Base-by-base conservation (phyloP, 2,888 invertebrate species). In the Drosophila ustulata region DNA sequence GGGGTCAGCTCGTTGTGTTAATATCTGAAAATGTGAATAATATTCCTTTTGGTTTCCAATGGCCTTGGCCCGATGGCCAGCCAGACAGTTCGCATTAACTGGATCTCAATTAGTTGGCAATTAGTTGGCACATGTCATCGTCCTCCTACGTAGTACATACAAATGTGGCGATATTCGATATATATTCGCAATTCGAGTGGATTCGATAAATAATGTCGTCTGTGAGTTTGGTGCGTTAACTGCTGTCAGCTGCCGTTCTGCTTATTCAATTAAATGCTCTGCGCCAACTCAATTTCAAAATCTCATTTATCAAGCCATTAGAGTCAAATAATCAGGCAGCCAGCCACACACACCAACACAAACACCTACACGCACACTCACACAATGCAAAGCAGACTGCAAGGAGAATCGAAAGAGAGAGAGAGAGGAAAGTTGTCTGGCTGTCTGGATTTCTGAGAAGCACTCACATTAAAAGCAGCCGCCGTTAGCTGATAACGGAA, bases 291-390 rank as follows among this genome's bases (percentile, higher is more conserved):
- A 78, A 88, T 85, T 86, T 78, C 71, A 76, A 81, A 90, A 90
- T 91, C 90, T 66, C 90, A 91, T 90, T 91, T 90, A 90, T 90
- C 91, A 90, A 91, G 83, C 89, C 90, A 91, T 90, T 90, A 90
- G 90, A 89, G 89, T 87, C 89, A 87, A 88, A 90, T 91, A 89
- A 87, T 85, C 80, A 75, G 67, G 62, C 67, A 63, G 61, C 34
- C 50, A 41, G 28, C 9, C 55, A 57, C 62, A 61, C n/a, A 53
- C 56, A 50, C 23, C 41, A 9, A 26, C 41, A 45, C 26, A 43
- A 37, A 47, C 41, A 30, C 32, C 32, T 32, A 7, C 9, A 37
- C 37, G 43, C 56, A 52, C 18, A 39, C 43, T 13, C 8, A 45
- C 46, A 72, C 70, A 65, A 56, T 62, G 63, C 9, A 32, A 23